These are phyloP conservation scores for Lingula anatina DNA, from an alignment of 2,888 invertebrate species.

Conservation along the genomic window DNA sequence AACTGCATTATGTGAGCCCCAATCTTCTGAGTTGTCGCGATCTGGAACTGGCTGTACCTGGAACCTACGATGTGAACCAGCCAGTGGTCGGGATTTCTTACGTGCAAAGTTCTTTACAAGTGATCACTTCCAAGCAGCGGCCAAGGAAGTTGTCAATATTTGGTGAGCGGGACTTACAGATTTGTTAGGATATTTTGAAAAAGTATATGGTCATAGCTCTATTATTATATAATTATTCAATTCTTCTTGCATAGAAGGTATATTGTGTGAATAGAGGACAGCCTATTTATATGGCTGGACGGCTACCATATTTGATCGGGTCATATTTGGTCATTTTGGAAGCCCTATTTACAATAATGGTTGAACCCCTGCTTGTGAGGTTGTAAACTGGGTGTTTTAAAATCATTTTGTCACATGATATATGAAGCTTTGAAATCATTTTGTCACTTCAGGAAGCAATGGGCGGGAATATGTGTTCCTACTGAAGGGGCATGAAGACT, in stretches of 20 bases:
- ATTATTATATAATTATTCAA: background rate
- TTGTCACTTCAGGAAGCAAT: constrained; percentile 70
- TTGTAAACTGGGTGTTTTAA: background rate
- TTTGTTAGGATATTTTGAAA: background rate
- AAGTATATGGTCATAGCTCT: background rate
- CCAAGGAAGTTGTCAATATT: constrained; percentile 89
- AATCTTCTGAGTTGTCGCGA: constrained; percentile 83
- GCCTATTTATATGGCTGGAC: background rate
- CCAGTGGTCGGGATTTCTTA: constrained; percentile 70
- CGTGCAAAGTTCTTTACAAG: constrained; percentile 86
- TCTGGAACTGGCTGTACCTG: constrained; percentile 94
- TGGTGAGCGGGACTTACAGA: constrained; percentile 53
- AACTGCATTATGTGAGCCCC: constrained; percentile 86
- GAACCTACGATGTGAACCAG: constrained; percentile 91
- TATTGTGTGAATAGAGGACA: no score
- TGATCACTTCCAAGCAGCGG: constrained; percentile 96
- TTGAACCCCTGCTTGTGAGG: background rate
- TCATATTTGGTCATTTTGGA: background rate
- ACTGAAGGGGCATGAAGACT: constrained; percentile 97
- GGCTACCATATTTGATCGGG: background rate
- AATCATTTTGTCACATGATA: background rate
- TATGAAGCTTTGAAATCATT: no score
- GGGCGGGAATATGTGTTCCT: constrained; percentile 98
- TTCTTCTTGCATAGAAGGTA: no score
- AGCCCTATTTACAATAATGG: background rate